Percentiles rank a stretch among this genome's conserved stretches.
phyloP scores from a whole-genome alignment of 2,113 vertebrate genomes.

The Microcebus tavaratra region DNA sequence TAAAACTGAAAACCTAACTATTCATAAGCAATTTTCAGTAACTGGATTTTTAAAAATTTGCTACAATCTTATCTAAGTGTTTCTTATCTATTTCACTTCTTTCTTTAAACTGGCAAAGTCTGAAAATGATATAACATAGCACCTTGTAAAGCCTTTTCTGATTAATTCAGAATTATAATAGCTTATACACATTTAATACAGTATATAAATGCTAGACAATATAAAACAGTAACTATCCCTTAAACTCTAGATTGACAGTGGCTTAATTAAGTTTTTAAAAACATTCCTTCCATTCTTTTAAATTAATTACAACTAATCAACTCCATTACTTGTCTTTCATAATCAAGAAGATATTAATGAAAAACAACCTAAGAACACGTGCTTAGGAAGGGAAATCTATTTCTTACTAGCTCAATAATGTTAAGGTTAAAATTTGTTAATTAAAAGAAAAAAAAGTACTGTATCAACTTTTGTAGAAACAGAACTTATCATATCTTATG shows the following conservation, averaged over 20 bases:
- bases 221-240: slow-evolving; percentile 36
- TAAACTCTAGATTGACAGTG: slow-evolving; percentile 60
- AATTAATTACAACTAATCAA: slow-evolving; percentile 61
- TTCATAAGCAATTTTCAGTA: slow-evolving; percentile 26
- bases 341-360: slow-evolving; percentile 56
- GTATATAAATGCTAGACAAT: slow-evolving; percentile 49
- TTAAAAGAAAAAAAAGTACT: neutral
- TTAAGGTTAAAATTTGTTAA: slow-evolving; percentile 3
- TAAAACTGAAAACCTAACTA: slow-evolving; percentile 21
- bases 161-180: slow-evolving; percentile 24
- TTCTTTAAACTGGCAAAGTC: neutral
- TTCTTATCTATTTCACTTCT: neutral
- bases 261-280: slow-evolving; percentile 68
- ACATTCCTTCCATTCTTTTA: slow-evolving; percentile 75
- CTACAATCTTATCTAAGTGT: neutral
- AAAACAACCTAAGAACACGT: slow-evolving; percentile 64
- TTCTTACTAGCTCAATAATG: slow-evolving; percentile 13
- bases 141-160: slow-evolving; percentile 9
- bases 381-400: slow-evolving; percentile 24
- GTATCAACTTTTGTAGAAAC: neutral
- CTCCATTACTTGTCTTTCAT: slow-evolving; percentile 39
- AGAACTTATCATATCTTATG: neutral
- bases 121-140: neutral
- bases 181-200: neutral
- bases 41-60: neutral